Conservation (phyloP, 2,113 vertebrate genomes). For the Pteropus alecto region DNA sequence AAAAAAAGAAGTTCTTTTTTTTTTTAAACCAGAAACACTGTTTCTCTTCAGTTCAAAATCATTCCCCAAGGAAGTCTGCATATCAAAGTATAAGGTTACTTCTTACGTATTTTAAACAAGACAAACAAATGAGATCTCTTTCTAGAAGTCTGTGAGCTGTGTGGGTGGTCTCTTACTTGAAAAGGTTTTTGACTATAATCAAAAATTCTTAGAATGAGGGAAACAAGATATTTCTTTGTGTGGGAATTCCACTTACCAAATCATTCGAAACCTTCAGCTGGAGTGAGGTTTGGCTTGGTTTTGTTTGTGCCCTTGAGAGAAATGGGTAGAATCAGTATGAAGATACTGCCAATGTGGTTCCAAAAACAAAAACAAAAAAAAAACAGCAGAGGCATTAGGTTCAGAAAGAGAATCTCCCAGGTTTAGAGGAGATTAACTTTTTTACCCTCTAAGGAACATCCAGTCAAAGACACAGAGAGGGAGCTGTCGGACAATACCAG, state of each 20-base stretch:
- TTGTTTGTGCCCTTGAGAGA: slow-evolving; percentile 45
- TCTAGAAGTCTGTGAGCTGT: background rate
- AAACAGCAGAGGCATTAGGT: background rate
- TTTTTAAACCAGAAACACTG: background rate
- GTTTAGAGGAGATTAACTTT: background rate
- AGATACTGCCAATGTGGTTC: background rate
- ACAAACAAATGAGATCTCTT: slow-evolving; percentile 40
- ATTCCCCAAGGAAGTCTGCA: slow-evolving; percentile 56
- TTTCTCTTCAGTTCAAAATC: slow-evolving; percentile 60
- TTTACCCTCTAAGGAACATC: slow-evolving; percentile 26
- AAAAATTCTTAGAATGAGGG: background rate
- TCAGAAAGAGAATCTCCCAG: slow-evolving; percentile 53
- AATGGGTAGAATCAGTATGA: background rate
- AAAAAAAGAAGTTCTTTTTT: background rate
- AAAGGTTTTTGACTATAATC: slow-evolving; percentile 30
- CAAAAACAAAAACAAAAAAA: background rate
- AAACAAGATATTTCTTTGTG: slow-evolving; percentile 58
- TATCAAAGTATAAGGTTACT: slow-evolving; percentile 44
- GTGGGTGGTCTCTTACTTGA: slow-evolving; percentile 29
- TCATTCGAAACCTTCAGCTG: slow-evolving; percentile 14
- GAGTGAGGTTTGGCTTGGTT: background rate
- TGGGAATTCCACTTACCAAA: slow-evolving; percentile 37
- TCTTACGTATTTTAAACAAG: slow-evolving; percentile 45
- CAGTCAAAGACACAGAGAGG: slow-evolving; percentile 5
- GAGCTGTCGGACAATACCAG: slow-evolving; percentile 62